Conservation (phyloP, 2,113 vertebrate species). For the Mionectes macconnelli region DNA sequence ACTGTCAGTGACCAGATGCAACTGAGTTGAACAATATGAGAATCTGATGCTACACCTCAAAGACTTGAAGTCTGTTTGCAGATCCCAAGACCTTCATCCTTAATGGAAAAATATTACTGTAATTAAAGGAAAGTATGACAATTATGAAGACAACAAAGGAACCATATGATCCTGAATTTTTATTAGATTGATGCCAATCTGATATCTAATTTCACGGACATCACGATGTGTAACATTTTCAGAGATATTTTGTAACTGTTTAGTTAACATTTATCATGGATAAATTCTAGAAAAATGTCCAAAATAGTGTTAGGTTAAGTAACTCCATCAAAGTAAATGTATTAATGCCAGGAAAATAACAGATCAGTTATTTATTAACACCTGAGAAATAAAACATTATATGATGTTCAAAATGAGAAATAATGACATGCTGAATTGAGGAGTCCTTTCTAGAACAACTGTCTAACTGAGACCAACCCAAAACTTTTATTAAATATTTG, state of each 20-base stretch:
- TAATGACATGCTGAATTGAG: not conserved
- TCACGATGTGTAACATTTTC: not conserved
- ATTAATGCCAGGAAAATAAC: not conserved
- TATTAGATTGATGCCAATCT: not conserved
- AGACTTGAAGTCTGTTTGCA: slow-evolving; percentile 1
- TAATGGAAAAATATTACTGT: not conserved
- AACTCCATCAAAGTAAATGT: not conserved
- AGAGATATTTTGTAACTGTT: not conserved
- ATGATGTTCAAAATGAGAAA: not conserved
- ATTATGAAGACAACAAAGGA: not conserved
- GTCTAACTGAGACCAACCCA: not conserved
- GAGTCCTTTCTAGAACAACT: not conserved
- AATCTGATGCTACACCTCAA: not conserved
- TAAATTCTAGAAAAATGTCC: not conserved
- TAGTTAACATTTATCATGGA: not conserved
- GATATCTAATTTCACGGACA: not conserved
- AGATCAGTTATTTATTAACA: not conserved
- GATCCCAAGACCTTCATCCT: not conserved
- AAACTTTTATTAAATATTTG: not conserved
- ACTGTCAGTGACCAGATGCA: slow-evolving; percentile 37
- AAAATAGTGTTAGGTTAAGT: not conserved
- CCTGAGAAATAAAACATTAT: not conserved
- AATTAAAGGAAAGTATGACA: not conserved
- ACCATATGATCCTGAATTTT: not conserved
- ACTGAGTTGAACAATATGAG: slow-evolving; percentile 13